Percentiles rank a stretch among this genome's conserved stretches.
phyloP scores from a whole-genome alignment of 2,888 invertebrate genomes.

The Meteorus colon region DNA sequence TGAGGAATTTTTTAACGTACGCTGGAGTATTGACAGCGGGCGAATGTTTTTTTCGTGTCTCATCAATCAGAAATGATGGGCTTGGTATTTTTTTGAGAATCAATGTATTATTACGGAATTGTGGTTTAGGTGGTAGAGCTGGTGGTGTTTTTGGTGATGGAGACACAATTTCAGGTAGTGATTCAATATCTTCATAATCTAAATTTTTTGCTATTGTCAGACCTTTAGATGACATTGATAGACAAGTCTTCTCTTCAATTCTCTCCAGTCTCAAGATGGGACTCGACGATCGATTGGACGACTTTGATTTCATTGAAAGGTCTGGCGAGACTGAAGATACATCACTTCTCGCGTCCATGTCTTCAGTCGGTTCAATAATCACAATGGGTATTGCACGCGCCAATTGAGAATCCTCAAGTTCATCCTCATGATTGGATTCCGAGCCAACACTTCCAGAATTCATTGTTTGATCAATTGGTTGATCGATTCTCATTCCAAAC shows the following conservation, averaged over 20 bases:
- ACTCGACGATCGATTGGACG: slow-evolving; percentile 51
- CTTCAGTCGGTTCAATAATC: slow-evolving; percentile 63
- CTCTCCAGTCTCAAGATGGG: slow-evolving; percentile 63
- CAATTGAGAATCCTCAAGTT: slow-evolving; percentile 53
- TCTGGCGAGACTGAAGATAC: slow-evolving; percentile 30
- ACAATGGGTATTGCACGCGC: slow-evolving; percentile 67
- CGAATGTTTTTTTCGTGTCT: slow-evolving; percentile 62
- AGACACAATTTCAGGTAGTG: slow-evolving; percentile 63
- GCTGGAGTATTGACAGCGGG: slow-evolving; percentile 41
- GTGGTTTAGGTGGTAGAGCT: slow-evolving; percentile 85
- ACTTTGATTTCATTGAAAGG: slow-evolving; percentile 26
- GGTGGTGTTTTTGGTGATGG: slow-evolving; percentile 76
- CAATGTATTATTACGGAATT: slow-evolving; percentile 65
- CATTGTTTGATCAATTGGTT: slow-evolving; percentile 32
- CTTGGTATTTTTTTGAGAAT: slow-evolving; percentile 71
- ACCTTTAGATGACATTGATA: slow-evolving; percentile 68
- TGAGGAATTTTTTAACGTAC: slow-evolving; percentile 37
- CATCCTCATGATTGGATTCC: slow-evolving; percentile 53
- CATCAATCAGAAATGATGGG: slow-evolving; percentile 71
- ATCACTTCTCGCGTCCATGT: slow-evolving; percentile 47
- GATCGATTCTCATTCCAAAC: slow-evolving; percentile 63
- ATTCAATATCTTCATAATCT: slow-evolving; percentile 72
- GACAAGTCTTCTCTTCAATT: slow-evolving; percentile 68
- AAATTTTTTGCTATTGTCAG: slow-evolving; percentile 70
- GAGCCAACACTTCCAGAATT: slow-evolving; percentile 40